Percentiles rank a stretch among this genome's conserved stretches.
Conservation (phyloP, 2,113 vertebrate genomes). For the Athene noctua region DNA sequence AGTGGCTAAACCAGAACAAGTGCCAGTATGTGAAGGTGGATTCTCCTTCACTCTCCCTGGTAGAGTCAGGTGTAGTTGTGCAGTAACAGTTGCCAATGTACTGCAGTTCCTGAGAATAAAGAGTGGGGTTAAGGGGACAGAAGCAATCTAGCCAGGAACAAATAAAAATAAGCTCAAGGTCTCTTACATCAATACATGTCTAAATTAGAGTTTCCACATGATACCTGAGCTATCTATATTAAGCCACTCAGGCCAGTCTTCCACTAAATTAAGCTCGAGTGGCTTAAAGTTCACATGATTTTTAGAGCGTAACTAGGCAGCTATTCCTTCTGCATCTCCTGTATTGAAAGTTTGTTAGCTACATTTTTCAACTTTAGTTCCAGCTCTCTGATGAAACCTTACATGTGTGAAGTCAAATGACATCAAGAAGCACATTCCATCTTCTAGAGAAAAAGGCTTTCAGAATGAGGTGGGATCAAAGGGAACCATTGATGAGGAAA, state of each 20-base stretch:
- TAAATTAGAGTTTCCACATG: slow-evolving; percentile 64
- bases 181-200: slow-evolving; percentile 27
- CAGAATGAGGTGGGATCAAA: neutral
- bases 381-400: neutral
- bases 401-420: neutral
- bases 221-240: slow-evolving; percentile 67
- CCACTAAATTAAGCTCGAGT: slow-evolving; percentile 75
- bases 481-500: neutral
- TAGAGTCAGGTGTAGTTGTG: neutral
- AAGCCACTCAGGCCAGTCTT: slow-evolving; percentile 45
- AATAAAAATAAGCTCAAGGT: slow-evolving; percentile 13
- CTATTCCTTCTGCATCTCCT: neutral
- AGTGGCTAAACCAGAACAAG: neutral
- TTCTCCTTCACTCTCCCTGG: neutral
- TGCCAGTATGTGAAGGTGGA: fast-evolving
- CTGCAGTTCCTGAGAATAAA: neutral
- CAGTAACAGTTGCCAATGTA: neutral
- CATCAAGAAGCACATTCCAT: neutral
- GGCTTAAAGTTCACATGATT: slow-evolving; percentile 59
- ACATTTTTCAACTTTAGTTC: neutral
- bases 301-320: slow-evolving; percentile 25
- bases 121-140: neutral
- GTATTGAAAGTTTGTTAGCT: neutral
- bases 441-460: neutral
- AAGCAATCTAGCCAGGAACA: neutral